Percentiles rank a stretch among this genome's conserved stretches.
Evolutionary conservation across 2,888 invertebrate species (phyloP).

Genomic region (Scaptomyza flava): DNA sequence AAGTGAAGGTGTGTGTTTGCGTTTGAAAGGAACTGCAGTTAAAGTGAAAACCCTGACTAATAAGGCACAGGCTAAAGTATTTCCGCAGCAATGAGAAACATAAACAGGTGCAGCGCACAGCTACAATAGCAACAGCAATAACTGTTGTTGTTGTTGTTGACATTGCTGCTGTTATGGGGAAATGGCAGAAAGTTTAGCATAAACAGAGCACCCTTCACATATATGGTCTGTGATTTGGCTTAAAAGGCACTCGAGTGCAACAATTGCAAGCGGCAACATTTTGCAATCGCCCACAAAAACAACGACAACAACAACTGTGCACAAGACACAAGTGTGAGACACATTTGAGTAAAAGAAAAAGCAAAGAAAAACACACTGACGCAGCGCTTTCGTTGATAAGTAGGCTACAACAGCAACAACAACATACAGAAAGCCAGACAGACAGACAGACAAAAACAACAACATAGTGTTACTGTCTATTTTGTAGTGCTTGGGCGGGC

Average conservation of each 20-base stretch:
- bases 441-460: conserved; percentile 1
- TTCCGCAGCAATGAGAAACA: conserved; percentile 21
- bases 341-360: conserved; percentile 37
- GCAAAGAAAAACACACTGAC: conserved; percentile 40
- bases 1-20: too few relatives aligned
- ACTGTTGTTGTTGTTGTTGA: conserved; percentile 33
- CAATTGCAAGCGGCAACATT: conserved; percentile 34
- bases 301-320: conserved; percentile 6
- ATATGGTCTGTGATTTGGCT: conserved; percentile 26
- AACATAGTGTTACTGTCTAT: background rate
- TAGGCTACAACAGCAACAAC: conserved; percentile 42
- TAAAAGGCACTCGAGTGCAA: conserved; percentile 58
- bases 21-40: conserved; percentile 41
- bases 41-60: conserved; percentile 46
- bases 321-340: conserved; percentile 21
- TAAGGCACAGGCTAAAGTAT: conserved; percentile 24
- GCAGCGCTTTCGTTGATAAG: conserved; percentile 45
- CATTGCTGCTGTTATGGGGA: conserved; percentile 22
- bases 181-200: conserved; percentile 6
- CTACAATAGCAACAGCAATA: conserved; percentile 14
- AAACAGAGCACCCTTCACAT: conserved; percentile 24
- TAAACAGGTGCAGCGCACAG: conserved; percentile 25
- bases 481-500: conserved; percentile 24
- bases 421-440: conserved; percentile 1
- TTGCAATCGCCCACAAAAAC: conserved; percentile 51